These are phyloP conservation scores for Alfaro cultratus DNA, from an alignment of 2,797 vertebrate genomes.

Conservation along the genomic window DNA sequence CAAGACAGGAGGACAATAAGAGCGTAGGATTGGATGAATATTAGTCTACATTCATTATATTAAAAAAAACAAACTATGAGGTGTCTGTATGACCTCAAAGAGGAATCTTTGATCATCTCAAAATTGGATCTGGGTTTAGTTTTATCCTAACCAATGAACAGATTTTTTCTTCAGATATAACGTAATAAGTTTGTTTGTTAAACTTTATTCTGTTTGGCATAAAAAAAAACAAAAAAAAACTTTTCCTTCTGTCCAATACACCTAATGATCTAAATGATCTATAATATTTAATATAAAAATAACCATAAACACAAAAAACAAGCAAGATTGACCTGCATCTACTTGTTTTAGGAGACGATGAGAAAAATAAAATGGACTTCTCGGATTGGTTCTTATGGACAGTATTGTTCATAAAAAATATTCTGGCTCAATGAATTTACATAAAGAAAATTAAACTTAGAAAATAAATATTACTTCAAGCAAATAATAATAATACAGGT, in stretches of 20 bases:
- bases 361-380: neutral
- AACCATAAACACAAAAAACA: neutral
- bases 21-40: conserved; percentile 13
- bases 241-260: neutral
- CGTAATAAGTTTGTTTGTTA: neutral
- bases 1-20: conserved; percentile 4
- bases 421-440: neutral
- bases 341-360: neutral
- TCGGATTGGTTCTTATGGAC: neutral
- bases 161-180: neutral
- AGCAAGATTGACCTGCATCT: neutral
- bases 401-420: neutral
- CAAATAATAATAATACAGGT: neutral
- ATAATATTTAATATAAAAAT: neutral
- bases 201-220: neutral
- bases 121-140: neutral
- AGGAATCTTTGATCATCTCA: neutral
- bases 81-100: neutral
- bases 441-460: neutral
- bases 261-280: neutral
- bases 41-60: neutral
- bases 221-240: neutral
- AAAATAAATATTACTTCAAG: neutral
- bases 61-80: neutral
- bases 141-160: neutral